Evolutionary conservation across 64 coral and sea anemone genomes (phyloP).

Genomic region (Pachyseris speciosa): DNA sequence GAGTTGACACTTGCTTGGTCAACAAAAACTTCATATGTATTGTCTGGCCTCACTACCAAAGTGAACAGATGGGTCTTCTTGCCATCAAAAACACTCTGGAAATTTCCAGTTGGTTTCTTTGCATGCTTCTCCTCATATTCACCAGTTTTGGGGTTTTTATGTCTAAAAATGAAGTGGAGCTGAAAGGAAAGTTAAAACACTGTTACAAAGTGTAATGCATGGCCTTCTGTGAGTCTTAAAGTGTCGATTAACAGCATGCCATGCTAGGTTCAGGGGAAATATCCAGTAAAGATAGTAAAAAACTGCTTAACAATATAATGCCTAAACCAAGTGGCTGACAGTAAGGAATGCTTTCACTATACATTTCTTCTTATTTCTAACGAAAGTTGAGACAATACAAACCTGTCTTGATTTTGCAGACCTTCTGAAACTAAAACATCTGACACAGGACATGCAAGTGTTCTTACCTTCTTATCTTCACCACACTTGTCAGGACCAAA

Average conservation of each 20-base stretch:
- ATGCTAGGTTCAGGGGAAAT: no score
- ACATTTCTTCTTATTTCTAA: no score
- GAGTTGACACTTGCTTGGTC: slow-evolving; percentile 84
- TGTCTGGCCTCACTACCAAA: slow-evolving; percentile 87
- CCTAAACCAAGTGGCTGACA: no score
- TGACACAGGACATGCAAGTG: neutral
- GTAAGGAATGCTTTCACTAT: no score
- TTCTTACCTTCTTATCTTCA: slow-evolving; percentile 90
- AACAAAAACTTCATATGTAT: slow-evolving; percentile 93
- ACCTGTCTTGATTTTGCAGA: no score
- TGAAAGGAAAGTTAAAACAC: slow-evolving; percentile 11
- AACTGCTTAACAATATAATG: no score
- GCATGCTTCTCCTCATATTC: slow-evolving; percentile 98
- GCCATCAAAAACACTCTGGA: slow-evolving; percentile 96
- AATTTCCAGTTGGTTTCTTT: slow-evolving; percentile 96
- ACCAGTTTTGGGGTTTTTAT: slow-evolving; percentile 93
- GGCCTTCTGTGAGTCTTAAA: no score
- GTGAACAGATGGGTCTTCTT: slow-evolving; percentile 97
- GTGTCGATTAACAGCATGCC: no score
- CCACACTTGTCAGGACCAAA: slow-evolving; percentile 99
- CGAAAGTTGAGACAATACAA: no score
- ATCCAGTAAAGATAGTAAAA: no score
- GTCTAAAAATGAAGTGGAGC: slow-evolving; percentile 99
- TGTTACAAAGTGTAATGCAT: no score
- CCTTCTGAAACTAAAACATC: neutral